These are phyloP conservation scores for Scaptomyza montana DNA, from an alignment of 1,140 invertebrate species.

Conservation along the genomic window DNA sequence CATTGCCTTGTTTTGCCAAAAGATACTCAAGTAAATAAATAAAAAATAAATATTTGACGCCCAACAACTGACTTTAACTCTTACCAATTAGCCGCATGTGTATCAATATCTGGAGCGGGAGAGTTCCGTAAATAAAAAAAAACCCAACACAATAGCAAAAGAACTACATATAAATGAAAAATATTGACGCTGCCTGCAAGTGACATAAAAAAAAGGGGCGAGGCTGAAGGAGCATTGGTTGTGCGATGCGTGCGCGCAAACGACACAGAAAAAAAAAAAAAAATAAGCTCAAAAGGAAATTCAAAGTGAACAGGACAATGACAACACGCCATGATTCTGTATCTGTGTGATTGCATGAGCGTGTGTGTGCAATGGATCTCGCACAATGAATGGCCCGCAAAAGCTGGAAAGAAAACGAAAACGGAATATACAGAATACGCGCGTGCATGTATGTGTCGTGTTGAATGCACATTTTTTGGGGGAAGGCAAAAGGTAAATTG, in stretches of 20 bases:
- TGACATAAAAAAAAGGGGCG: constrained; percentile 35
- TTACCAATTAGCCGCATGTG: background rate
- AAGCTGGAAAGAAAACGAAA: constrained; percentile 34
- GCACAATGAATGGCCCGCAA: constrained; percentile 45
- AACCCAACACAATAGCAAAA: constrained; percentile 24
- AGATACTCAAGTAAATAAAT: constrained; percentile 9
- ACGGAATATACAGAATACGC: constrained; percentile 41
- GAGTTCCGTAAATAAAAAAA: constrained; percentile 2
- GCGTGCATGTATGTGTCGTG: constrained; percentile 34
- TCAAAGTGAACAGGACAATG: constrained; percentile 37
- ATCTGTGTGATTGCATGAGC: constrained; percentile 6
- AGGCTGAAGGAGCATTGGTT: constrained; percentile 27
- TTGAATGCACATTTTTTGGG: constrained; percentile 59
- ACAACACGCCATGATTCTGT: constrained; percentile 33
- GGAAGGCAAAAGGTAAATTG: constrained; percentile 34
- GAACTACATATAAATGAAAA: constrained; percentile 33
- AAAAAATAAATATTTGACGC: constrained; percentile 28
- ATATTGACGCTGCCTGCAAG: constrained; percentile 36
- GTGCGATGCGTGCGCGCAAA: constrained; percentile 40
- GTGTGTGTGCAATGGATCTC: constrained; percentile 33
- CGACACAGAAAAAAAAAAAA: constrained; percentile 36
- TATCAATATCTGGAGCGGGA: constrained; percentile 5
- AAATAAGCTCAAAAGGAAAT: constrained; percentile 35
- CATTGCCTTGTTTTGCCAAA: constrained; percentile 18
- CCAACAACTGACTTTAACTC: constrained; percentile 38